Base-by-base conservation (phyloP, 2,888 invertebrate species). In the Tetranychus truncatus region DNA sequence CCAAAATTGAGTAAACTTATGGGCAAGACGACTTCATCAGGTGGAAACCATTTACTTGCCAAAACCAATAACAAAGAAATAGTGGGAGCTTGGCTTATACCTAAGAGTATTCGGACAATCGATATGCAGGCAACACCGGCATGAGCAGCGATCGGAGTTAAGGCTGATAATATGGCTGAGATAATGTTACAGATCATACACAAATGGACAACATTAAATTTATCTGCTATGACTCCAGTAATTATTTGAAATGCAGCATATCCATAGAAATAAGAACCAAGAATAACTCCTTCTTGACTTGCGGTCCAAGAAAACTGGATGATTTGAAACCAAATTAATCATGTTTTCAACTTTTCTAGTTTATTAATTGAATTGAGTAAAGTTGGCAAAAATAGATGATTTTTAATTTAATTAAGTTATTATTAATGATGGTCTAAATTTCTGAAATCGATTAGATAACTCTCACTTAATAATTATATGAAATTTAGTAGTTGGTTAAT, bases 181-280 rank as follows among this genome's bases (percentile, higher is more conserved):
- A 69, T 24, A 20, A 69, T 11, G 7, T 9, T 69, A n/a, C 69
- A 11, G n/a, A 20, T 24, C 0, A 20, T 69, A 24, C 11, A 11
- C 69, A 69, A 11, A 20, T n/a, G 21, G 4, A 24, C 69, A 24
- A 24, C 69, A 69, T 69, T n/a, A 4, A 69, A 69, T 24, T 69
- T 69, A 24, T 69, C 69, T 11, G 34, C 1, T 24, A 69, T 0
- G 8, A 24, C 21, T 24, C 69, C 69, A 3, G 69, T 69, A 1
- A 69, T 24, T 69, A 24, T 20, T 69, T 69, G 69, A 20, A 69
- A 69, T 24, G 69, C 69, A 11, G 69, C 21, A 69, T 69, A 69
- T 11, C 69, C 69, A 24, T 69, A 69, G 69, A 69, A 69, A 11
- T 69, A 69, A 15, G 69, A 9, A 9, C 69, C 69, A 24, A 69